These are phyloP conservation scores for Nothoprocta perdicaria DNA, from an alignment of 2,113 vertebrate genomes.

Conservation along the genomic window DNA sequence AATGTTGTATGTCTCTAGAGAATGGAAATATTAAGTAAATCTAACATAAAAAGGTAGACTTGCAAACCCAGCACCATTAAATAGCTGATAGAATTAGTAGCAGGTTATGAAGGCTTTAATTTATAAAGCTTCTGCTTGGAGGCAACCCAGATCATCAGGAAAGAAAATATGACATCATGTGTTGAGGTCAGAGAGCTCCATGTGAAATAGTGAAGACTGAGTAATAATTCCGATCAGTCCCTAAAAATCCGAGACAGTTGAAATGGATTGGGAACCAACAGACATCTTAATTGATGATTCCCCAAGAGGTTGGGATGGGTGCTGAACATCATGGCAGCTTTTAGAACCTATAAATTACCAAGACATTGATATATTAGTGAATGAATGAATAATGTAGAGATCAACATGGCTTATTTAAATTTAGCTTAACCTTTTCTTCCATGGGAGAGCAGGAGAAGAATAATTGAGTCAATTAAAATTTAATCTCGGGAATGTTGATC, in stretches of 20 bases:
- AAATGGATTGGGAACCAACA: conserved; percentile 12
- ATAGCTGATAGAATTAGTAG: background rate
- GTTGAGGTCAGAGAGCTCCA: background rate
- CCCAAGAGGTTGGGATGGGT: background rate
- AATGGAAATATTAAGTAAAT: background rate
- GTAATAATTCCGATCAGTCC: conserved; percentile 36
- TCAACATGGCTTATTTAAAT: conserved; percentile 77
- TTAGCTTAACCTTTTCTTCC: conserved; percentile 79
- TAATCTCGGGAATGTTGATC: conserved; percentile 74
- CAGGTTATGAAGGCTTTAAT: background rate
- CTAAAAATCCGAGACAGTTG: background rate
- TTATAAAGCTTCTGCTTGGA: background rate
- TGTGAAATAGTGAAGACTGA: conserved; percentile 8
- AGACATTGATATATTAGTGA: conserved; percentile 73
- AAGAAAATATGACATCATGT: background rate
- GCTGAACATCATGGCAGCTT: conserved; percentile 50
- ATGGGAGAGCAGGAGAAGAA: conserved; percentile 67
- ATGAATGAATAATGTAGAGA: conserved; percentile 75
- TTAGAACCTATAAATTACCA: conserved; percentile 69
- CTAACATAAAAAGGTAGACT: background rate
- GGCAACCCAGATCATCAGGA: background rate
- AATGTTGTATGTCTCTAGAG: background rate
- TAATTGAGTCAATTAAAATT: conserved; percentile 78
- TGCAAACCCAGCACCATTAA: background rate
- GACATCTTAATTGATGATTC: conserved; percentile 44